Evolutionary conservation across 1,140 invertebrate species (phyloP).

Genomic region (Drosophila takahashii): DNA sequence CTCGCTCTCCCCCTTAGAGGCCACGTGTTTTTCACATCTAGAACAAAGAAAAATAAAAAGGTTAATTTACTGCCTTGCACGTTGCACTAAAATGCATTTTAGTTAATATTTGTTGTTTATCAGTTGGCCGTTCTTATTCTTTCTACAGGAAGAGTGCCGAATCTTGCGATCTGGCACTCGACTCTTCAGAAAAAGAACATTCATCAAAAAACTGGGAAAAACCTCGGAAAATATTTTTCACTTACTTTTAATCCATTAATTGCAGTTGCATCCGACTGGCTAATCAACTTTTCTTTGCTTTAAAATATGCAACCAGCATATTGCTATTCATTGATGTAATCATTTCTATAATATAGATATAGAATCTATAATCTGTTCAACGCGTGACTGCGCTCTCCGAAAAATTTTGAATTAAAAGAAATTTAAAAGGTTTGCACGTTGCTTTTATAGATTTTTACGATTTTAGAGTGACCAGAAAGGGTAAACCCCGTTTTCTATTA

Average conservation of each 20-base stretch:
- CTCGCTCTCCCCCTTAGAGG: background rate
- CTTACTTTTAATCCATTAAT: slow-evolving; percentile 33
- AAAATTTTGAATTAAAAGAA: background rate
- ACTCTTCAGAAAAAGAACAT: slow-evolving; percentile 79
- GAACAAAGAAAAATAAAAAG: slow-evolving; percentile 7
- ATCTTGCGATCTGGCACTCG: slow-evolving; percentile 44
- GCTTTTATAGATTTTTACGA: slow-evolving; percentile 2
- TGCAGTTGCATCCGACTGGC: background rate
- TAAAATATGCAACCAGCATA: background rate
- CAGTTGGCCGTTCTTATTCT: slow-evolving; percentile 84
- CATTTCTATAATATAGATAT: background rate
- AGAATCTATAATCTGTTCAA: background rate
- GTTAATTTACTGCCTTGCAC: background rate
- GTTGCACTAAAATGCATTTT: background rate
- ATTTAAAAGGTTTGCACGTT: no score
- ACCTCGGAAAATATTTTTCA: background rate
- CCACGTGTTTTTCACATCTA: slow-evolving; percentile 50
- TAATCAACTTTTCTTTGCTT: slow-evolving; percentile 17
- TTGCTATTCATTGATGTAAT: background rate
- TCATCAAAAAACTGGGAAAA: slow-evolving; percentile 48
- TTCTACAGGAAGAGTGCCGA: slow-evolving; percentile 66
- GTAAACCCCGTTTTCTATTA: no score
- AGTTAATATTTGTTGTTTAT: slow-evolving; percentile 17
- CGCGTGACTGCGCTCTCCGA: no score
- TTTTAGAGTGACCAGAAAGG: background rate